Percentiles rank a stretch among this genome's conserved stretches.
These are phyloP conservation scores for Hydrolagus affinis DNA, from an alignment of 2,113 vertebrate species.

Conservation along the genomic window DNA sequence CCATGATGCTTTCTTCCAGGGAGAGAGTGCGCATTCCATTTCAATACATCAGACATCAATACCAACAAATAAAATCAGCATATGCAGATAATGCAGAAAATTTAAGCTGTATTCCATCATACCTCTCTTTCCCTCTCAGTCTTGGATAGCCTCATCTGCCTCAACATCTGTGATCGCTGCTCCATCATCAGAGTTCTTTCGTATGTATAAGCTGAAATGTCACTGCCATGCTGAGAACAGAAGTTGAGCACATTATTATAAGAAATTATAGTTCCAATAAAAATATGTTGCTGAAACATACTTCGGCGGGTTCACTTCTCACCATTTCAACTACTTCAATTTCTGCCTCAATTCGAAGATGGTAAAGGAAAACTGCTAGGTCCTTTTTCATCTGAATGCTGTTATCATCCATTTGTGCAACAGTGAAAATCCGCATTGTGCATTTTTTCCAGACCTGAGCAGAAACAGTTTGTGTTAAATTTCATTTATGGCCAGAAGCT, in stretches of 20 bases:
- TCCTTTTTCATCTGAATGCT: slow-evolving; percentile 99
- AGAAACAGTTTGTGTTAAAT: background rate
- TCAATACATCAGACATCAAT: too few species aligned
- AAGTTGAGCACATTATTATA: background rate
- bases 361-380: slow-evolving; percentile 86
- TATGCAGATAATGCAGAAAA: too few species aligned
- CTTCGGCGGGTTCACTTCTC: slow-evolving; percentile 33
- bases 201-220: slow-evolving; percentile 95
- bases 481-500: background rate
- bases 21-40: too few species aligned
- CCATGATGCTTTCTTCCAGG: too few species aligned
- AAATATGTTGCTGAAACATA: background rate
- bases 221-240: slow-evolving; percentile 76
- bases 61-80: too few species aligned
- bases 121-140: slow-evolving; percentile 89
- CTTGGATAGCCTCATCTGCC: slow-evolving; percentile 90
- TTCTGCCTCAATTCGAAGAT: slow-evolving; percentile 90
- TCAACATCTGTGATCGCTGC: slow-evolving; percentile 93
- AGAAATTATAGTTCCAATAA: background rate
- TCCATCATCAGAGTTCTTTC: slow-evolving; percentile 98
- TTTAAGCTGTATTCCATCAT: slow-evolving; percentile 34
- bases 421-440: slow-evolving; percentile 93
- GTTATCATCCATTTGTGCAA: slow-evolving; percentile 97
- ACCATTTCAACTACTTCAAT: slow-evolving; percentile 99
- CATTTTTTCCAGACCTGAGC: slow-evolving; percentile 92